These are phyloP conservation scores for Cranoglanis bouderius DNA, from an alignment of 2,113 vertebrate genomes.

Conservation along the genomic window DNA sequence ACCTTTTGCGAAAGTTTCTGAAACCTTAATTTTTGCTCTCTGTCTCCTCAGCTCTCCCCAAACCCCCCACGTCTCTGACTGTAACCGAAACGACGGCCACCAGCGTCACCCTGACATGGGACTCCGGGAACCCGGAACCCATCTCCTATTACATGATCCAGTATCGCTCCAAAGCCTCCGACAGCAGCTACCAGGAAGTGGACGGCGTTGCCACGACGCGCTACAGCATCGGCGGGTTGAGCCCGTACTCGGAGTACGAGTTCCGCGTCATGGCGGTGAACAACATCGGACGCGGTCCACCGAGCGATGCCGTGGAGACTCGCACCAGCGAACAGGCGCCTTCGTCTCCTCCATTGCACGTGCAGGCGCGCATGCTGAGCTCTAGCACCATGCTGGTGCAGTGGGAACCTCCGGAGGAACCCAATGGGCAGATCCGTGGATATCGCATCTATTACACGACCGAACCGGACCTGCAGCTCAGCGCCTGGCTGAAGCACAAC, in stretches of 20 bases:
- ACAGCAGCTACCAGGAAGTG: constrained; percentile 90
- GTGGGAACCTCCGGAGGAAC: constrained; percentile 94
- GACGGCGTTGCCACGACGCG: constrained; percentile 94
- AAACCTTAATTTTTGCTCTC: background rate
- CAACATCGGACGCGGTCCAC: constrained; percentile 90
- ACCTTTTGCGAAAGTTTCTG: background rate
- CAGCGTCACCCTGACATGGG: constrained; percentile 96
- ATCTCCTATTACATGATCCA: constrained; percentile 95
- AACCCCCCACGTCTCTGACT: constrained; percentile 83
- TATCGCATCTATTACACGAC: constrained; percentile 90
- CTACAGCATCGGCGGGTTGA: constrained; percentile 96
- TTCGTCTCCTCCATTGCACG: constrained; percentile 88
- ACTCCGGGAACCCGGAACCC: constrained; percentile 91
- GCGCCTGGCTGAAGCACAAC: constrained; percentile 90
- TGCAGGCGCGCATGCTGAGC: constrained; percentile 91
- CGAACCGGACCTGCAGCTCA: constrained; percentile 76
- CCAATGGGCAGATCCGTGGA: constrained; percentile 89
- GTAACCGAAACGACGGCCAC: constrained; percentile 98
- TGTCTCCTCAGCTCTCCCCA: constrained; percentile 82
- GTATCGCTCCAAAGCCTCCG: constrained; percentile 81
- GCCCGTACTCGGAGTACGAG: constrained; percentile 93
- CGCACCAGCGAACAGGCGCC: constrained; percentile 93
- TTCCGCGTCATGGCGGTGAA: constrained; percentile 91
- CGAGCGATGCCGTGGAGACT: constrained; percentile 82
- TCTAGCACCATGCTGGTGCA: constrained; percentile 93